Percentiles rank a stretch among this genome's conserved stretches.
Conservation (phyloP, 1,140 invertebrate species). For the Euura lappo region DNA sequence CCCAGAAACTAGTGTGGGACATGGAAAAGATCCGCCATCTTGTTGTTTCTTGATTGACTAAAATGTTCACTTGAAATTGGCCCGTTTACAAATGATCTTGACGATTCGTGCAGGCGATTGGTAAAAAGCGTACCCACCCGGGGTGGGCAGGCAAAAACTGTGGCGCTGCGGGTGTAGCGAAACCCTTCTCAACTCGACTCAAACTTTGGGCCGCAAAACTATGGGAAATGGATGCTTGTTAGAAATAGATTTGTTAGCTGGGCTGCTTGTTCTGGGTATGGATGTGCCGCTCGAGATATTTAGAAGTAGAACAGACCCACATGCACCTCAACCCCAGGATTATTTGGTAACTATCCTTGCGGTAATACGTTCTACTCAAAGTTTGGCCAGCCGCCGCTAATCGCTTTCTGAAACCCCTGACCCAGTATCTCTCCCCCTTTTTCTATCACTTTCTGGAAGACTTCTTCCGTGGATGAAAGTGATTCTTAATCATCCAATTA, state of each 20-base stretch:
- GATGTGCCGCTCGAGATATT: too few relatives aligned
- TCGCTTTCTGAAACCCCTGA: neutral
- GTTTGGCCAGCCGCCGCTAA: neutral
- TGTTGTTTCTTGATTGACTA: neutral
- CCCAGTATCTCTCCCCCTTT: too few relatives aligned
- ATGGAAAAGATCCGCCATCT: too few relatives aligned
- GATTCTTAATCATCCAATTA: too few relatives aligned
- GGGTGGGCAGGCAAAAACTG: neutral
- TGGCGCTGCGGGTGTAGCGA: neutral
- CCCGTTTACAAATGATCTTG: constrained; percentile 4
- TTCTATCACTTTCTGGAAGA: too few relatives aligned
- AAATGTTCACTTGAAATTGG: neutral
- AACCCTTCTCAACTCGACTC: neutral
- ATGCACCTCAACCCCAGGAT: neutral
- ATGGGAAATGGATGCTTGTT: constrained; percentile 3
- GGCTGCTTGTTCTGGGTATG: neutral
- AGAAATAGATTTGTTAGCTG: neutral
- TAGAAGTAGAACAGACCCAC: too few relatives aligned
- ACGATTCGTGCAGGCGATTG: neutral
- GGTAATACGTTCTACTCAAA: neutral
- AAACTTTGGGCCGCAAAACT: neutral
- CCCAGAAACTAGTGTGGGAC: too few relatives aligned
- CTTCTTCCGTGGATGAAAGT: too few relatives aligned
- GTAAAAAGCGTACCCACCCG: too few relatives aligned
- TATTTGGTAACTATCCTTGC: neutral